Percentiles rank a stretch among this genome's conserved stretches.
phyloP scores from a whole-genome alignment of 2,113 vertebrate genomes.

The Trogon melanurus region DNA sequence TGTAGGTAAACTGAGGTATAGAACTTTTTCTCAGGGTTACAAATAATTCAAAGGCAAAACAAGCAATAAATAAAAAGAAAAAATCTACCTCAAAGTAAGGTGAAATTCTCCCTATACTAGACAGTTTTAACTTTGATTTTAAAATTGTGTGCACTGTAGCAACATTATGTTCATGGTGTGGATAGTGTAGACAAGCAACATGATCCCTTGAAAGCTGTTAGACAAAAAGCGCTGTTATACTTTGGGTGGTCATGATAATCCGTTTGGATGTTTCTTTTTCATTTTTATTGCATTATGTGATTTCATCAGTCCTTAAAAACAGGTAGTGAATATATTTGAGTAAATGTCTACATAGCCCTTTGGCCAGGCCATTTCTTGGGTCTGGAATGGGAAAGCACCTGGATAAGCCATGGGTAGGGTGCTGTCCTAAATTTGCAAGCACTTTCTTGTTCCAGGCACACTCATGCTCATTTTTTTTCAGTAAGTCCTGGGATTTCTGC shows the following conservation, averaged over 20 bases:
- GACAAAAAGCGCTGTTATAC: not conserved
- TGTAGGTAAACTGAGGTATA: not conserved
- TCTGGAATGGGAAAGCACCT: not conserved
- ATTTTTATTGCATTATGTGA: not conserved
- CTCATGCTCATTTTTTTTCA: not conserved
- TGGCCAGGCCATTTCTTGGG: not conserved
- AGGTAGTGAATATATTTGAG: not conserved
- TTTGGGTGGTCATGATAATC: not conserved
- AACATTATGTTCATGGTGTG: not conserved
- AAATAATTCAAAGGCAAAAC: not conserved
- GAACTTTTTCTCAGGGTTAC: not conserved
- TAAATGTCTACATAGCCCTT: not conserved
- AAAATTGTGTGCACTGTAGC: not conserved
- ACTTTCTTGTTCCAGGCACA: not conserved
- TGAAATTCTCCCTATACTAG: not conserved
- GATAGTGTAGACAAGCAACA: not conserved
- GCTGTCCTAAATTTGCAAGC: not conserved
- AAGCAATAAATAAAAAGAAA: not conserved
- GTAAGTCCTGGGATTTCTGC: not conserved
- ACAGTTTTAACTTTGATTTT: not conserved
- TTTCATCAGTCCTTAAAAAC: not conserved
- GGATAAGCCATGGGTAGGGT: not conserved
- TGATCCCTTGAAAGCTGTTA: not conserved
- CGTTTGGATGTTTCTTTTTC: not conserved
- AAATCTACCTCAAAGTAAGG: not conserved